Percentiles rank a stretch among this genome's conserved stretches.
These are phyloP conservation scores for Maconellicoccus hirsutus DNA, from an alignment of 1,140 invertebrate genomes.

Conservation along the genomic window DNA sequence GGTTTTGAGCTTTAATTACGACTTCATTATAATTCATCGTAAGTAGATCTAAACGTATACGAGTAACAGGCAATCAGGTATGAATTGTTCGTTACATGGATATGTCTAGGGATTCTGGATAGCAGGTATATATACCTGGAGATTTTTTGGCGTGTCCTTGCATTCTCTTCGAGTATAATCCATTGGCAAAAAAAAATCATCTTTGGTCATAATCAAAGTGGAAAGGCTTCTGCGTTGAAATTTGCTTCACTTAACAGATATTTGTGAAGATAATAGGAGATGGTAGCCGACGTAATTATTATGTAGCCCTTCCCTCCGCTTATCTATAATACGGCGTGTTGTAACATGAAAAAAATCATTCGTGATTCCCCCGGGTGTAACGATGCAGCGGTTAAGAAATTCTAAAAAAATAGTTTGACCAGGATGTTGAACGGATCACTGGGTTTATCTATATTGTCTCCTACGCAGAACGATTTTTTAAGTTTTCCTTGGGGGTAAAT, in stretches of 20 bases:
- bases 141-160: not conserved
- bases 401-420: not conserved
- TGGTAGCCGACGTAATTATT: constrained; percentile 1
- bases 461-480: too few relatives aligned
- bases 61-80: not conserved
- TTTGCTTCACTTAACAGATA: not conserved
- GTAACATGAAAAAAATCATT: not conserved
- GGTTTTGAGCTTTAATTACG: not conserved
- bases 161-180: not conserved
- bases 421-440: too few relatives aligned
- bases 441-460: not conserved
- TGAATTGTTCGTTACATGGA: not conserved
- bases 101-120: too few relatives aligned
- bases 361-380: not conserved
- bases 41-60: not conserved
- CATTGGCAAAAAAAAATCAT: too few relatives aligned
- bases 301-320: not conserved
- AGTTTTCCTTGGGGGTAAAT: too few relatives aligned
- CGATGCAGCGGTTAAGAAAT: not conserved
- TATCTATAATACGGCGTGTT: not conserved
- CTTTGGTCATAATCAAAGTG: too few relatives aligned
- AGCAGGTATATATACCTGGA: not conserved
- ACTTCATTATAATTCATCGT: not conserved
- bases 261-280: not conserved
- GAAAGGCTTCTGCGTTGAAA: not conserved